A percentile compares a stretch with the other conserved stretches of the same genome.
Conservation (phyloP, 2,888 invertebrate genomes). For the Erannis defoliaria region DNA sequence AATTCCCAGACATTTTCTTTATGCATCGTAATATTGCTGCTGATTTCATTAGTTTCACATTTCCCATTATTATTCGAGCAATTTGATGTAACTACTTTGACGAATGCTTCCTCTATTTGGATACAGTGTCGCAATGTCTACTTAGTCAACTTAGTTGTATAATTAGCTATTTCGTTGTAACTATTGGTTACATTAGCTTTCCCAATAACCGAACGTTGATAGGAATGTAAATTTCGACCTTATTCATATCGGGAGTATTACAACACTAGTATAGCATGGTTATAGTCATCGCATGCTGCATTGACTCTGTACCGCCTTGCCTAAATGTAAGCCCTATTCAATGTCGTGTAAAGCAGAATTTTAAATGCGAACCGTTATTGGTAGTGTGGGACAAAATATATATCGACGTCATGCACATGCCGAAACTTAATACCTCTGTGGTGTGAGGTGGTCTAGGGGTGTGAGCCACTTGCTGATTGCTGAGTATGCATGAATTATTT, state of each 20-base stretch:
- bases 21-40: not conserved
- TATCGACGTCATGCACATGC: too few species aligned
- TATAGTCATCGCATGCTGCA: conserved; percentile 18
- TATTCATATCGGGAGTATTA: conserved; percentile 33
- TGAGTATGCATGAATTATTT: too few species aligned
- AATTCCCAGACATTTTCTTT: not conserved
- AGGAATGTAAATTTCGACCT: conserved; percentile 45
- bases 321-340: not conserved
- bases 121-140: conserved; percentile 5
- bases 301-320: not conserved
- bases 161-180: conserved; percentile 9
- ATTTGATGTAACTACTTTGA: conserved; percentile 1
- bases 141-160: conserved; percentile 17
- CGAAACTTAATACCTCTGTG: too few species aligned
- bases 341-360: too few species aligned
- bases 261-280: conserved; percentile 37
- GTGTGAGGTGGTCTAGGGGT: too few species aligned
- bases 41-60: conserved; percentile 4
- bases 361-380: too few species aligned
- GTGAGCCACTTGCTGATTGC: too few species aligned
- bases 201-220: conserved; percentile 28
- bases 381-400: too few species aligned
- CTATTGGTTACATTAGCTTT: conserved; percentile 23
- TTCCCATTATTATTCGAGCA: not conserved
- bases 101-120: conserved; percentile 8